A percentile compares a stretch with the other conserved stretches of the same genome.
phyloP scores from a whole-genome alignment of 2,113 vertebrate species.

The Eolophus roseicapilla region DNA sequence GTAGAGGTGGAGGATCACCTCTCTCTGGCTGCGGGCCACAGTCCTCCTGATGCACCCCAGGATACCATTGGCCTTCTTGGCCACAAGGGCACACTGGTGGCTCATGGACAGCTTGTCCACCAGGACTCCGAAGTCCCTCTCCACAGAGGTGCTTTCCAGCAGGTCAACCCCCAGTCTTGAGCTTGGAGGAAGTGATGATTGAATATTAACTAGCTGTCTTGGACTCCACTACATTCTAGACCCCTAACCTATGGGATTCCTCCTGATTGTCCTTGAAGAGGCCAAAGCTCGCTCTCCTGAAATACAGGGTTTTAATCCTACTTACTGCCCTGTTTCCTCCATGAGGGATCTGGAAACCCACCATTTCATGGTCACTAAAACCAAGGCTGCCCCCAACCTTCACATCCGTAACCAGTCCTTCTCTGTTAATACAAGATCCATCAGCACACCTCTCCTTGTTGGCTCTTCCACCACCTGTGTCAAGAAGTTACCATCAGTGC shows the following conservation, averaged over 20 bases:
- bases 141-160: not conserved
- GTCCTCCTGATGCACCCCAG: not conserved
- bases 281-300: not conserved
- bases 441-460: not conserved
- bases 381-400: not conserved
- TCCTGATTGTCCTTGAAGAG: not conserved
- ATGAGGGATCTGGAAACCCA: not conserved
- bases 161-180: not conserved
- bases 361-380: not conserved
- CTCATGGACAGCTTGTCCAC: not conserved
- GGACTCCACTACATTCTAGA: not conserved
- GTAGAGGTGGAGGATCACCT: not conserved
- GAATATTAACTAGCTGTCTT: not conserved
- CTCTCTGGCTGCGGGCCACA: not conserved
- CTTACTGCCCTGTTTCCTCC: not conserved
- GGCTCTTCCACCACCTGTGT: not conserved
- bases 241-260: not conserved
- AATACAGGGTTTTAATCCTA: not conserved
- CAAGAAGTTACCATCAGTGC: not conserved
- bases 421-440: not conserved
- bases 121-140: not conserved
- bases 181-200: not conserved
- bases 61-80: not conserved
- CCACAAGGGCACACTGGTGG: not conserved
- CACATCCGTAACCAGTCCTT: not conserved